Evolutionary conservation across 2,797 vertebrate species (phyloP).

Genomic region (Microctenopoma lineatum): DNA sequence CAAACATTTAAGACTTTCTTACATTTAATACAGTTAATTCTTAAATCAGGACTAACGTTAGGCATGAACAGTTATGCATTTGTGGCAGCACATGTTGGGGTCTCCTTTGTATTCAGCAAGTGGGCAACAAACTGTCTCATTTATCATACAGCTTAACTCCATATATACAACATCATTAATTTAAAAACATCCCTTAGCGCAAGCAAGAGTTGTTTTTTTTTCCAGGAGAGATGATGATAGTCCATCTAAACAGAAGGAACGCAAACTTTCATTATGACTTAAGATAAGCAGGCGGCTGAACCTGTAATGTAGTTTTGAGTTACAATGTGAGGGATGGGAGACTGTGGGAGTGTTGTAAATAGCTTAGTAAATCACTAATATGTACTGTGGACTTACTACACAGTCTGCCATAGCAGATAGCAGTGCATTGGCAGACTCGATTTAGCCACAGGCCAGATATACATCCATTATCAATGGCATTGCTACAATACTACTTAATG

Average conservation of each 20-base stretch:
- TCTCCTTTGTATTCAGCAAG: slow-evolving; percentile 5
- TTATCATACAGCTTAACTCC: slow-evolving; percentile 23
- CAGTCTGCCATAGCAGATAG: slow-evolving; percentile 70
- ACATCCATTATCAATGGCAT: slow-evolving; percentile 69
- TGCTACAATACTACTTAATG: slow-evolving; percentile 61
- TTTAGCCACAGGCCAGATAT: slow-evolving; percentile 67
- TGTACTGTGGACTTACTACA: slow-evolving; percentile 61
- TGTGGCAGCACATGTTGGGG: not conserved
- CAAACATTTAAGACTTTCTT: not conserved
- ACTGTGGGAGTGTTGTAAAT: slow-evolving; percentile 67
- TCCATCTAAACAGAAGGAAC: slow-evolving; percentile 53
- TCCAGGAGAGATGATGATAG: slow-evolving; percentile 45
- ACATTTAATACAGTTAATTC: slow-evolving; percentile 1
- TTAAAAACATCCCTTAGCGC: slow-evolving; percentile 37
- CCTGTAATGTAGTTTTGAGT: slow-evolving; percentile 69
- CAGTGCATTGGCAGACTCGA: slow-evolving; percentile 60
- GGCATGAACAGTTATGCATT: not conserved
- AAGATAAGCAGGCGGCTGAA: slow-evolving; percentile 67
- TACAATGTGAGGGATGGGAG: slow-evolving; percentile 58
- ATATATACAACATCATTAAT: slow-evolving; percentile 33
- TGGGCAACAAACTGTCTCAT: slow-evolving; percentile 3
- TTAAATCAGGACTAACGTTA: slow-evolving; percentile 1
- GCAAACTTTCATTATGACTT: slow-evolving; percentile 64
- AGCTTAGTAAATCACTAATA: slow-evolving; percentile 77
- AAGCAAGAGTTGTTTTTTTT: slow-evolving; percentile 50